phyloP scores from a whole-genome alignment of 2,888 invertebrate species.

The Macrosiphum euphorbiae region DNA sequence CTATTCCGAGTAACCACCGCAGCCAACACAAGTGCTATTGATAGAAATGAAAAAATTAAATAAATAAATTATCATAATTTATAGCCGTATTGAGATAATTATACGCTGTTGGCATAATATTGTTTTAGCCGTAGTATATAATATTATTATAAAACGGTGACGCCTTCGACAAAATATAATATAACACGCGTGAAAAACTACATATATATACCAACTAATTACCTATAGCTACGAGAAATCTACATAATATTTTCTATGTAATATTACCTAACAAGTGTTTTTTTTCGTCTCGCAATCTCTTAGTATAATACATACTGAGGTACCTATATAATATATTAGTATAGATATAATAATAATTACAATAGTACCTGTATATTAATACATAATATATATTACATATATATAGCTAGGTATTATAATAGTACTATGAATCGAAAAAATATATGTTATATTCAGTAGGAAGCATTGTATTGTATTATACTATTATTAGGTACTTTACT shows the following conservation, averaged over 20 bases:
- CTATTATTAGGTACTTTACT: not conserved
- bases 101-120: not conserved
- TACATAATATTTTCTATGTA: not conserved
- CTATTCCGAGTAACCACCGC: not conserved
- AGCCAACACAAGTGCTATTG: not conserved
- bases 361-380: too few relatives aligned
- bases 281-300: constrained; percentile 9
- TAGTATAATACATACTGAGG: not conserved
- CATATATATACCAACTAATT: not conserved
- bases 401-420: not conserved
- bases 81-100: not conserved
- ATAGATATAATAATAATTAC: not conserved
- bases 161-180: constrained; percentile 16
- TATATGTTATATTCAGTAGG: not conserved
- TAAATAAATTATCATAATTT: constrained; percentile 6
- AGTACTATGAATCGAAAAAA: not conserved
- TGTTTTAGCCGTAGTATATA: not conserved
- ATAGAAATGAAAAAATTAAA: not conserved
- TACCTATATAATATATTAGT: not conserved
- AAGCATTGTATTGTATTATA: not conserved
- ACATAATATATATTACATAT: not conserved
- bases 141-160: not conserved
- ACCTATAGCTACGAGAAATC: not conserved
- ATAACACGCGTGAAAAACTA: constrained; percentile 13
- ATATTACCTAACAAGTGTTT: not conserved